Base-by-base conservation (phyloP, 2,113 vertebrate genomes). In the Pantherophis guttatus region DNA sequence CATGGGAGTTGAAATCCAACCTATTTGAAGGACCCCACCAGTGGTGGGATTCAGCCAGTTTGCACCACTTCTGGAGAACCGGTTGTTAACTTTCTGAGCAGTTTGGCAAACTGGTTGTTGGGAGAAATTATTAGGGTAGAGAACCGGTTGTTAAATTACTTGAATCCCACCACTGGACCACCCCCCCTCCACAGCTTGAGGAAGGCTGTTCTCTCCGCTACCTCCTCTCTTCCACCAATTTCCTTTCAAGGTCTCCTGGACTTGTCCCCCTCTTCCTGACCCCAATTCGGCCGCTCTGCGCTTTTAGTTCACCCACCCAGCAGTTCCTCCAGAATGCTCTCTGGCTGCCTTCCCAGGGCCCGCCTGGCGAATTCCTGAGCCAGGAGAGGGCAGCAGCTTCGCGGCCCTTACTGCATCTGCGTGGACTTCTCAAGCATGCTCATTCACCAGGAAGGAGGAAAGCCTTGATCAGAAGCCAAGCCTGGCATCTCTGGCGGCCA, bases 381-480 rank as follows among this genome's bases (percentile, higher is more conserved):
- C 93, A 89, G 81, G 15, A 58, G 59, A 86, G 12, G 2, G n/a
- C 86, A 92, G 2, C 11, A 8, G 0, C 10, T 50, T 54, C 4
- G 55, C 90, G n/a, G 44, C n/a, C 29, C 55, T 5, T 85, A 8
- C n/a, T 93, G 94, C 96, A 93, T 96, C 94, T 91, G 96, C 96
- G 94, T 90, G 92, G 81, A 92, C 75, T 48, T 94, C 93, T 87
- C 89, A 95, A 94, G 96, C 94, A 96, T 96, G 96, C 95, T 96
- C 94, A 96, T 91, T 96, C 89, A 3, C 90, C 90, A 92, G 86
- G 53, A 89, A 94, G 92, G 94, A 91, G 92, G 52, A 33, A 62
- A 50, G 48, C 15, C 33, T 92, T 62, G 88, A 86, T 88, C 91
- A 91, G 52, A 13, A 92, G 94, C 54, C 88, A 93, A 91, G 88